Conservation (phyloP, 2,113 vertebrate species). For the Zootoca vivipara region DNA sequence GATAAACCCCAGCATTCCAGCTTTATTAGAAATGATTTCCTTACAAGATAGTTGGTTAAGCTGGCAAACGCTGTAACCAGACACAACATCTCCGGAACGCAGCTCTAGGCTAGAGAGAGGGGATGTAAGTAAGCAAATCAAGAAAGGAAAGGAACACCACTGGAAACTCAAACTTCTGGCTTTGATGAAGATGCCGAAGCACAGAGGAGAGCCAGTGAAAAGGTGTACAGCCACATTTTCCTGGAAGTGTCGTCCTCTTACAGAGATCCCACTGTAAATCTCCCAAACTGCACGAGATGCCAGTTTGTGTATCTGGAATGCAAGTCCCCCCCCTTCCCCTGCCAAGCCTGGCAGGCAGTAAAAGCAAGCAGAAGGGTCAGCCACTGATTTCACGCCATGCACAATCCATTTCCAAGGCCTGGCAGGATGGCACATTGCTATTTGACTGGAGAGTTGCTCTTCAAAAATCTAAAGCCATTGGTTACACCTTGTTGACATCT, state of each 20-base stretch:
- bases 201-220: neutral
- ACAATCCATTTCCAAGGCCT: neutral
- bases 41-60: constrained; percentile 82
- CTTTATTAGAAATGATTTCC: constrained; percentile 85
- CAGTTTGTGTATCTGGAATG: constrained; percentile 27
- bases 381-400: neutral
- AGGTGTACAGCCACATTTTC: constrained; percentile 16
- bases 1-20: constrained; percentile 82
- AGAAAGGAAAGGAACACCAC: constrained; percentile 30
- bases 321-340: neutral
- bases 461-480: neutral
- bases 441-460: neutral
- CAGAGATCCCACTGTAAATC: neutral
- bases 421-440: neutral
- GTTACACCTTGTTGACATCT: neutral
- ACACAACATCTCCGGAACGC: constrained; percentile 60
- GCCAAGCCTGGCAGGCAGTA: neutral
- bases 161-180: constrained; percentile 31
- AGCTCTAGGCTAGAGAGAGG: constrained; percentile 35
- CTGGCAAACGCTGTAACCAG: constrained; percentile 70
- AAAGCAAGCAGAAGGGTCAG: neutral
- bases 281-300: constrained; percentile 11
- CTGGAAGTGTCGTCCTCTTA: neutral
- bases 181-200: constrained; percentile 34
- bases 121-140: constrained; percentile 49